Base-by-base conservation (phyloP, 2,113 vertebrate species). In the Psilopogon haemacephalus region DNA sequence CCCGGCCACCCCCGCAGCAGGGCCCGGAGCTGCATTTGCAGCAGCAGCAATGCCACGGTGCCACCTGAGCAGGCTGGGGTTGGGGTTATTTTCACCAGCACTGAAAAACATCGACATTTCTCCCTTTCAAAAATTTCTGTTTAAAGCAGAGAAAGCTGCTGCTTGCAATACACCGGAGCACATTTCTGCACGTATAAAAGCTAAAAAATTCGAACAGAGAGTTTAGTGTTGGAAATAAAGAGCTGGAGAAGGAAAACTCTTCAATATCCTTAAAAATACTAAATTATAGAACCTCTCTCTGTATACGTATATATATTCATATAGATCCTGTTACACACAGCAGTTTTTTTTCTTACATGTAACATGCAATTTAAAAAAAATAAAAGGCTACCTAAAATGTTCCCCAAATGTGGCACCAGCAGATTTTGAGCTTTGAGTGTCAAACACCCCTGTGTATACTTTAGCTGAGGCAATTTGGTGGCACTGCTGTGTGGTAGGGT, bases 391-490 rank as follows among this genome's bases (percentile, higher is more conserved):
- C 30, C 18, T 90, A 58, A 68, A 84, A 18, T 27, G 2, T 11
- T 60, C 14, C 11, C 33, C 56, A 56, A 78, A 71, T 6, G 5
- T 11, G 15, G 20, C 20, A 71, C 5, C 6, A 44, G 7, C 18
- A 81, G 40, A n/a, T 68, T 69, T 44, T 40, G 12, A 59, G 15
- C 67, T 42, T 54, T 63, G 17, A 0, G 38, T 54, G 67, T 77
- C 12, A n/a, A 35, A 12, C 35, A 23, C n/a, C 17, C 26, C 1
- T 0, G 19, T 4, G n/a, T 16, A 70, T 13, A 17, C 6, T 33
- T 75, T 18, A 48, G 48, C 56, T 46, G 37, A 58, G 11, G 32
- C 26, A 3, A 67, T 58, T 56, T 74, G 59, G 27, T 18, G 33
- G 44, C 35, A 27, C 0, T 20, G 15, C 3, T 8, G 27, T 1